phyloP scores from a whole-genome alignment of 2,888 invertebrate species.

The Argyresthia albistria region DNA sequence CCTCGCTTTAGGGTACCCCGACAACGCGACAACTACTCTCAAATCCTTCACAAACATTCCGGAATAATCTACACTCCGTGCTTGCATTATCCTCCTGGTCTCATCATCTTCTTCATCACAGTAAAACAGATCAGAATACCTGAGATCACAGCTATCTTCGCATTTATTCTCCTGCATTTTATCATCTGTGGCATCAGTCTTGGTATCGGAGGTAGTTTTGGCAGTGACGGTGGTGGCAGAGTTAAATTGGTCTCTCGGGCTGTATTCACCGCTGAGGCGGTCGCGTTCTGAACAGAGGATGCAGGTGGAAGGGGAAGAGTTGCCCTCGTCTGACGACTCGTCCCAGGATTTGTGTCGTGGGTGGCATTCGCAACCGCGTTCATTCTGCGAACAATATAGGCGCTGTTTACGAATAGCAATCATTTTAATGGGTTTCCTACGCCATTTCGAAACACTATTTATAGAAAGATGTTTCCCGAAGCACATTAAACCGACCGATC shows the following conservation, averaged over 20 bases:
- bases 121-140: constrained; percentile 35
- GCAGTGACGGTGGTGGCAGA: not conserved
- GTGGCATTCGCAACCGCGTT: not conserved
- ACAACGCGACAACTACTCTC: constrained; percentile 45
- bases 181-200: not conserved
- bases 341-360: constrained; percentile 24
- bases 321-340: constrained; percentile 25
- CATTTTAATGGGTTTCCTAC: too few species aligned
- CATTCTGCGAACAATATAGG: not conserved
- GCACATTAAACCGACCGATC: too few species aligned
- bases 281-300: constrained; percentile 36
- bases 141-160: constrained; percentile 33
- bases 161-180: constrained; percentile 20
- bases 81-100: constrained; percentile 43
- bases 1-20: constrained; percentile 52
- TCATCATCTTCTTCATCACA: constrained; percentile 41
- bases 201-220: not conserved
- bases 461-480: too few species aligned
- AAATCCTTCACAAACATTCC: constrained; percentile 46
- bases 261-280: not conserved
- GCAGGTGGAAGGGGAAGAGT: constrained; percentile 53
- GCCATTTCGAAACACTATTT: too few species aligned
- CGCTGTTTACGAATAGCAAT: not conserved
- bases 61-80: constrained; percentile 45
- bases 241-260: not conserved